Evolutionary conservation across 2,888 invertebrate genomes (phyloP).

Genomic region (Dorcus parallelipipedus): DNA sequence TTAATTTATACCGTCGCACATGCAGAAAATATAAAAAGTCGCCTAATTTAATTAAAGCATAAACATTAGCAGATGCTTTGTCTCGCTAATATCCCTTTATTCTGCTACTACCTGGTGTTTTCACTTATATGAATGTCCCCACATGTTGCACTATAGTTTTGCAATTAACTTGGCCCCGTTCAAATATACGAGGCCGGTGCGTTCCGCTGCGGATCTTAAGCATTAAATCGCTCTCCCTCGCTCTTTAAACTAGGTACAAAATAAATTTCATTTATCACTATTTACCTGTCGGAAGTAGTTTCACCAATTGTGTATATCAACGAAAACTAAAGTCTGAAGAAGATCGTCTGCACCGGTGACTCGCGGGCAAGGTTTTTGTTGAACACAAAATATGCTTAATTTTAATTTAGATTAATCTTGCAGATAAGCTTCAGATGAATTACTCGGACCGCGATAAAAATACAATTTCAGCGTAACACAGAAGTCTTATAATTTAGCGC

Average conservation of each 20-base stretch:
- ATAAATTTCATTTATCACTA: too few species aligned
- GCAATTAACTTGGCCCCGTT: slow-evolving; percentile 45
- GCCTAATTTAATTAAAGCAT: slow-evolving; percentile 44
- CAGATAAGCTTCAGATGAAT: slow-evolving; percentile 27
- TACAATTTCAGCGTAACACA: slow-evolving; percentile 28
- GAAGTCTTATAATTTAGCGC: slow-evolving; percentile 26
- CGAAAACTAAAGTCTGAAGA: not conserved
- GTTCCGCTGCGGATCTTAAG: too few species aligned
- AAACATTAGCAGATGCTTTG: slow-evolving; percentile 38
- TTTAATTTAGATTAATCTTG: slow-evolving; percentile 29
- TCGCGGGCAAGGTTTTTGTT: not conserved
- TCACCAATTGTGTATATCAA: not conserved
- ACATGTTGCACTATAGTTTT: slow-evolving; percentile 51
- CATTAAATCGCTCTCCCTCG: too few species aligned
- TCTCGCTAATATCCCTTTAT: slow-evolving; percentile 31
- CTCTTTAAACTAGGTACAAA: too few species aligned
- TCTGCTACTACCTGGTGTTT: slow-evolving; percentile 23
- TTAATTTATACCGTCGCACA: slow-evolving; percentile 19
- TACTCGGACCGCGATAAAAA: slow-evolving; percentile 28
- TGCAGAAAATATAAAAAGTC: slow-evolving; percentile 39
- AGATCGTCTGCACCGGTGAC: not conserved
- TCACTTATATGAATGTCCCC: slow-evolving; percentile 39
- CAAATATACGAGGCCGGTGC: slow-evolving; percentile 29
- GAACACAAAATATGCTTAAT: slow-evolving; percentile 19
- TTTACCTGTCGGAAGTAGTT: too few species aligned